Evolutionary conservation across 2,888 invertebrate species (phyloP).

Genomic region (Antheraea assamensis): DNA sequence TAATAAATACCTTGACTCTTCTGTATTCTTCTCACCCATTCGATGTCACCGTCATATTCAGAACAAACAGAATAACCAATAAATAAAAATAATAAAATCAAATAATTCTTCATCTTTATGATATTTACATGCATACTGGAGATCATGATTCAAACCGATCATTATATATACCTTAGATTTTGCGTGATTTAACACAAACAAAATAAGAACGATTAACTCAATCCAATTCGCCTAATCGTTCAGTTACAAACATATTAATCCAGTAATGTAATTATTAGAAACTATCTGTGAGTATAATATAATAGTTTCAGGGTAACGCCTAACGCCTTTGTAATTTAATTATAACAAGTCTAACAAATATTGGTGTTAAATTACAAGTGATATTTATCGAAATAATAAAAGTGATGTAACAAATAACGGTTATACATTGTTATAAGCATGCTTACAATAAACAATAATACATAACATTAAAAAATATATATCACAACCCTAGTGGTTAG

Average conservation of each 20-base stretch:
- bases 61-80: background rate
- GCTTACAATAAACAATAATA: too few relatives aligned
- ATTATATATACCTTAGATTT: slow-evolving; percentile 12
- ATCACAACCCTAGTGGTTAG: too few relatives aligned
- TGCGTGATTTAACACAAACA: background rate
- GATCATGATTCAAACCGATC: background rate
- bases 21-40: background rate
- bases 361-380: background rate
- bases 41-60: background rate
- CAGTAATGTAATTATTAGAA: background rate
- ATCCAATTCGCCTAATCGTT: background rate
- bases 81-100: background rate
- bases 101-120: background rate
- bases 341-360: background rate
- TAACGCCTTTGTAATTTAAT: background rate
- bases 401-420: too few relatives aligned
- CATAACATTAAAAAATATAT: too few relatives aligned
- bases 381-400: too few relatives aligned
- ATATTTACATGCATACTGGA: background rate
- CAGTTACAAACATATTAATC: background rate
- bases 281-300: background rate
- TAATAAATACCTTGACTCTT: background rate
- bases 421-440: too few relatives aligned
- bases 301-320: background rate
- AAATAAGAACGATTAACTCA: background rate